Percentiles rank a stretch among this genome's conserved stretches.
These are phyloP conservation scores for Heptranchias perlo DNA, from an alignment of 2,113 vertebrate species.

Conservation along the genomic window DNA sequence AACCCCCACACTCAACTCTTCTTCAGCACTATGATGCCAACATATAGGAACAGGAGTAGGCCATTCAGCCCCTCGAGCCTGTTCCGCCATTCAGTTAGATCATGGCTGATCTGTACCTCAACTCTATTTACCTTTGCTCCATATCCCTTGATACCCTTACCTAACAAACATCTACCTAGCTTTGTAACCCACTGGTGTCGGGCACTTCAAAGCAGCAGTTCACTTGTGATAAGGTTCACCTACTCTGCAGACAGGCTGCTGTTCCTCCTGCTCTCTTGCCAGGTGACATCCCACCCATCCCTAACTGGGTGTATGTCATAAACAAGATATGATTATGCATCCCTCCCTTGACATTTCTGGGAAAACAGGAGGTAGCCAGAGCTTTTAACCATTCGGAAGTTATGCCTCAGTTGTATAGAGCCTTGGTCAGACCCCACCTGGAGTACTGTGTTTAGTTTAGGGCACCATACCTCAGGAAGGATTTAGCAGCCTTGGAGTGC, in stretches of 20 bases:
- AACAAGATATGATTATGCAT: not conserved
- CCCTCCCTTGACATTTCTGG: not conserved
- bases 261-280: not conserved
- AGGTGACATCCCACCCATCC: not conserved
- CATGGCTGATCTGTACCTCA: too few species aligned
- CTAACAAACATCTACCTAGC: not conserved
- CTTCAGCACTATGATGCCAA: not conserved
- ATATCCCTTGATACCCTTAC: too few species aligned
- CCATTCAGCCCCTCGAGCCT: too few species aligned
- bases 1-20: not conserved
- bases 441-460: not conserved
- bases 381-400: not conserved
- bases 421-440: not conserved
- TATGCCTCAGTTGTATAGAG: not conserved
- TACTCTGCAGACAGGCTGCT: not conserved
- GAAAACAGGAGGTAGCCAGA: not conserved
- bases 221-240: not conserved
- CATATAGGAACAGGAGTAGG: too few species aligned
- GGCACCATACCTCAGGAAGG: not conserved
- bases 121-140: too few species aligned
- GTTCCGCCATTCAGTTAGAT: too few species aligned
- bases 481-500: not conserved
- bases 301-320: not conserved
- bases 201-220: not conserved
- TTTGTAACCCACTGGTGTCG: too few species aligned